Conservation (phyloP, 2,888 invertebrate species). For the Lithophane semibrunnea region DNA sequence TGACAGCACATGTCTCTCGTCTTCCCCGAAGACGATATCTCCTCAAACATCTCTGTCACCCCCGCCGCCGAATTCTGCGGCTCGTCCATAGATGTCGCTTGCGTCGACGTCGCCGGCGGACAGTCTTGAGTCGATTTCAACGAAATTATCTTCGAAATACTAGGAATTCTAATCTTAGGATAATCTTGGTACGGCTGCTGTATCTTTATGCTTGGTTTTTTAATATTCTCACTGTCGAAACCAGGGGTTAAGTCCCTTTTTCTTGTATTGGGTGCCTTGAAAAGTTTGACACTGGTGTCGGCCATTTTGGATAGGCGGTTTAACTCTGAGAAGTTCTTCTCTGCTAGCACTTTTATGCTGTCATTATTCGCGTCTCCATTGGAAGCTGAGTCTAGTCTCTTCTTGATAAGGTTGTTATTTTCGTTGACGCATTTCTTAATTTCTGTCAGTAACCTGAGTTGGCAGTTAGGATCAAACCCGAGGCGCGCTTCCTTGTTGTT, state of each 20-base stretch:
- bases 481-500: conserved; percentile 60
- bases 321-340: conserved; percentile 87
- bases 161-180: conserved; percentile 84
- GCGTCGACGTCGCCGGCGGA: conserved; percentile 70
- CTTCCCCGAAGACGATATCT: conserved; percentile 45
- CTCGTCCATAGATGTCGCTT: conserved; percentile 87
- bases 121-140: conserved; percentile 78
- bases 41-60: conserved; percentile 70
- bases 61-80: conserved; percentile 82
- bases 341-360: conserved; percentile 83
- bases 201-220: conserved; percentile 67
- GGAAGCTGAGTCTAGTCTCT: conserved; percentile 76
- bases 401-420: conserved; percentile 87
- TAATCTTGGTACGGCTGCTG: conserved; percentile 71
- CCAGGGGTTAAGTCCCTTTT: conserved; percentile 85
- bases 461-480: conserved; percentile 78
- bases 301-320: conserved; percentile 87
- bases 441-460: conserved; percentile 84
- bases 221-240: conserved; percentile 77
- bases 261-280: conserved; percentile 80
- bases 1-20: conserved; percentile 77
- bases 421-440: conserved; percentile 86
- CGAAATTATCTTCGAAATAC: conserved; percentile 84
- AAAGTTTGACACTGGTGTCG: conserved; percentile 84
- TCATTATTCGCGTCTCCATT: conserved; percentile 71